A percentile compares a stretch with the other conserved stretches of the same genome.
Evolutionary conservation across 2,797 vertebrate genomes (phyloP).

Genomic region (Enteromius anoplus): DNA sequence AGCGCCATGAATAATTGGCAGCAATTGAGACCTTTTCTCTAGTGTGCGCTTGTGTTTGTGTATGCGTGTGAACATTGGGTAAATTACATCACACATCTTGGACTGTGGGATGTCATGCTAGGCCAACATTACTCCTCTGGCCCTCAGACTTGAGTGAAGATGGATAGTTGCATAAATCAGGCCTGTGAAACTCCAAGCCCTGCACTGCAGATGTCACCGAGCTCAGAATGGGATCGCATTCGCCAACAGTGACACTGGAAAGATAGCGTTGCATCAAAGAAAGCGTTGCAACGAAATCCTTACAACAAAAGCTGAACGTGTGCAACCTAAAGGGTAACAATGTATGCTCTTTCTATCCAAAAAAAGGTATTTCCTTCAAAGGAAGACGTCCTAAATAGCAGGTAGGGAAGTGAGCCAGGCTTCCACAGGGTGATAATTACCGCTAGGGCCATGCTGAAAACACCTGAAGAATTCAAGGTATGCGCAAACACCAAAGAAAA

Average conservation of each 20-base stretch:
- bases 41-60: conserved; percentile 44
- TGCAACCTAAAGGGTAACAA: conserved; percentile 1
- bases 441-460: conserved; percentile 72
- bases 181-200: conserved; percentile 54
- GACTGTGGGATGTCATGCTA: conserved; percentile 58
- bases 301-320: not conserved
- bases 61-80: conserved; percentile 39
- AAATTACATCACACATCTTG: conserved; percentile 56
- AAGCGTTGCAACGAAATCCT: not conserved
- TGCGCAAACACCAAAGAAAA: conserved; percentile 70
- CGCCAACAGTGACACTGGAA: conserved; percentile 23
- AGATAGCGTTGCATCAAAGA: not conserved
- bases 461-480: conserved; percentile 79
- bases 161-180: conserved; percentile 68
- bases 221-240: conserved; percentile 50
- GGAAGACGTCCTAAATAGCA: conserved; percentile 17
- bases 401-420: conserved; percentile 57
- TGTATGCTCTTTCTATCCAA: not conserved
- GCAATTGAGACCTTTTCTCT: conserved; percentile 40
- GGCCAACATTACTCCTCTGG: conserved; percentile 60
- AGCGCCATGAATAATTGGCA: conserved; percentile 32
- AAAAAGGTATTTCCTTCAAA: conserved; percentile 22
- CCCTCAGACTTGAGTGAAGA: conserved; percentile 66
- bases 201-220: conserved; percentile 60
- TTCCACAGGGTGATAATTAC: conserved; percentile 73